These are phyloP conservation scores for Melanotaenia nigrans DNA, from an alignment of 2,797 vertebrate genomes.

Conservation along the genomic window DNA sequence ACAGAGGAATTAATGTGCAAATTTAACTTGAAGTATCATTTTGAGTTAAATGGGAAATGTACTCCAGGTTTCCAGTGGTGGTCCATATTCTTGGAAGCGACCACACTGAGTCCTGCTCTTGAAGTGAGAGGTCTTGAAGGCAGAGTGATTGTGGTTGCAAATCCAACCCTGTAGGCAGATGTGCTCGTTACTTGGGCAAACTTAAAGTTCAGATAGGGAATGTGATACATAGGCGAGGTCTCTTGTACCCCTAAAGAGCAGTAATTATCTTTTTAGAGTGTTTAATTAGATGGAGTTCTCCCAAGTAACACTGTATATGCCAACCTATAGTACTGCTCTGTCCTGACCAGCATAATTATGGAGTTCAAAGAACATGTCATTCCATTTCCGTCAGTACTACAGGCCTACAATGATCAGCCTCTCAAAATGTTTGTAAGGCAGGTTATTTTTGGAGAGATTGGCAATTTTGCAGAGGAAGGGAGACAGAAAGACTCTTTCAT, in stretches of 20 bases:
- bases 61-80: slow-evolving; percentile 58
- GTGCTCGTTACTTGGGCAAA: slow-evolving; percentile 58
- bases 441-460: slow-evolving; percentile 63
- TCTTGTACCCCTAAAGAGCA: slow-evolving; percentile 49
- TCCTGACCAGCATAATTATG: slow-evolving; percentile 67
- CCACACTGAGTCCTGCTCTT: slow-evolving; percentile 47
- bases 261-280: slow-evolving; percentile 67
- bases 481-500: slow-evolving; percentile 53
- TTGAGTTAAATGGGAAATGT: slow-evolving; percentile 17
- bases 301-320: slow-evolving; percentile 51
- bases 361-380: slow-evolving; percentile 54
- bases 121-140: slow-evolving; percentile 73
- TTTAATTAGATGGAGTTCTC: slow-evolving; percentile 76
- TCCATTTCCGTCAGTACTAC: slow-evolving; percentile 63
- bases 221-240: slow-evolving; percentile 73
- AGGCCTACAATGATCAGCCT: slow-evolving; percentile 73
- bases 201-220: slow-evolving; percentile 51
- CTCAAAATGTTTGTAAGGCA: slow-evolving; percentile 57
- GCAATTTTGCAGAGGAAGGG: slow-evolving; percentile 30
- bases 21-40: slow-evolving; percentile 7
- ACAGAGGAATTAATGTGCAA: background rate
- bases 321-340: slow-evolving; percentile 46
- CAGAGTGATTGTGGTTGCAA: slow-evolving; percentile 50
- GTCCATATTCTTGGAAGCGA: slow-evolving; percentile 60
- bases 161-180: slow-evolving; percentile 59